Conservation (phyloP, 1,140 invertebrate species). For the Radopholus similis region DNA sequence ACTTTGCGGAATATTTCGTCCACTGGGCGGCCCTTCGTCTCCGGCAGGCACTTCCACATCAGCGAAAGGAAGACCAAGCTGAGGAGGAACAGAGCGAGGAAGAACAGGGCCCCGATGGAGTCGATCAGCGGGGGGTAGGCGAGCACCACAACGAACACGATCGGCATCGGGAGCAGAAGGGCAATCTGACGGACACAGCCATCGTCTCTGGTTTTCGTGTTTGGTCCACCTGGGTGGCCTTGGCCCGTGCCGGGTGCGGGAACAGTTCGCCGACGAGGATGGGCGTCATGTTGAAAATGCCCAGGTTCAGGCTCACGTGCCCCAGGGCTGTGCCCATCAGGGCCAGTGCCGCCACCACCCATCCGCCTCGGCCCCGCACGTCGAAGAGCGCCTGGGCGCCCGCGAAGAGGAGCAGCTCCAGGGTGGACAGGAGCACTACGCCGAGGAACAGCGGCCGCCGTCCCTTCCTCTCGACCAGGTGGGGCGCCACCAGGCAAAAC, state of each 20-base stretch:
- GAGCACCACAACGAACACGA: conserved; percentile 10
- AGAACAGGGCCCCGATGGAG: background rate
- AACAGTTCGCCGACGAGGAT: conserved; percentile 14
- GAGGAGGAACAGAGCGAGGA: background rate
- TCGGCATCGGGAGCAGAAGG: background rate
- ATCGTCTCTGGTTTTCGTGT: background rate
- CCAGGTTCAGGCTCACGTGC: conserved; percentile 6
- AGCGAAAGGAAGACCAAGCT: conserved; percentile 3
- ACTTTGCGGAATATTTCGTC: conserved; percentile 15
- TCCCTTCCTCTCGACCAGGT: conserved; percentile 6
- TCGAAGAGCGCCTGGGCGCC: background rate
- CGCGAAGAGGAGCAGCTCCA: conserved; percentile 3
- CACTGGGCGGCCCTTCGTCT: conserved; percentile 11
- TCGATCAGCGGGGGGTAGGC: conserved; percentile 6
- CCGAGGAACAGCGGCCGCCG: conserved; percentile 11
- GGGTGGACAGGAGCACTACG: background rate
- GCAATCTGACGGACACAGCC: background rate
- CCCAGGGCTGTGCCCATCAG: conserved; percentile 7
- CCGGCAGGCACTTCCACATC: background rate
- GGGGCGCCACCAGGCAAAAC: conserved; percentile 6
- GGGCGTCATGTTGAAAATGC: conserved; percentile 12
- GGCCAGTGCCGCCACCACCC: background rate
- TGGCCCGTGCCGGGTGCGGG: conserved; percentile 6
- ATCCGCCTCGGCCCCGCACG: background rate
- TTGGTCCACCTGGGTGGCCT: background rate